These are phyloP conservation scores for Caracal caracal DNA, from an alignment of 2,113 vertebrate species.

Conservation along the genomic window DNA sequence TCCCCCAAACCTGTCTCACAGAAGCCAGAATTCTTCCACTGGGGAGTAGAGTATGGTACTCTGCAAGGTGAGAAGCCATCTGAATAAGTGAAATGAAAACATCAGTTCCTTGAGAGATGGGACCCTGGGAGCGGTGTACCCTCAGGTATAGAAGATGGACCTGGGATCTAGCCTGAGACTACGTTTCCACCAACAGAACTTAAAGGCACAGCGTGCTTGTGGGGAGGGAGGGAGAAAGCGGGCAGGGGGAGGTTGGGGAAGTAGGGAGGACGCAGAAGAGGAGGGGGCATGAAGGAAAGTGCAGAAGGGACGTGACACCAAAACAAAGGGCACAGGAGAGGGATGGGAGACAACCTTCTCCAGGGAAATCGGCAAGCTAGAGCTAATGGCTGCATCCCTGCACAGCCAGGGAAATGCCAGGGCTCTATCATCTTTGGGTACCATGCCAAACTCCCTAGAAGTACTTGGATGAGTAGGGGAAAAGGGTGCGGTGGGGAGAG, in stretches of 20 bases:
- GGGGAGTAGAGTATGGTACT: neutral
- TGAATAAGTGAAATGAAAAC: neutral
- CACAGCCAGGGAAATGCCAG: neutral
- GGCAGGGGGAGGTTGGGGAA: too few species aligned
- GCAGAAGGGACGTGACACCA: neutral
- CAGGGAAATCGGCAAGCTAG: neutral
- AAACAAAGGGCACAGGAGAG: neutral
- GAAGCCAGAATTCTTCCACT: neutral
- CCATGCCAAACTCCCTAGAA: neutral
- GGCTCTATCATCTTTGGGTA: neutral
- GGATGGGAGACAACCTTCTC: neutral
- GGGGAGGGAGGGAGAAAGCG: rapidly evolving
- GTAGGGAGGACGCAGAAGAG: rapidly evolving
- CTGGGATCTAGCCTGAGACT: neutral
- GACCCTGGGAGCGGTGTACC: neutral
- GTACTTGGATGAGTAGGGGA: neutral
- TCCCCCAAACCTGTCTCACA: neutral
- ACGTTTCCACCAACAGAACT: neutral
- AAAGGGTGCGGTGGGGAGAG: neutral
- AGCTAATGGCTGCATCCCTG: neutral
- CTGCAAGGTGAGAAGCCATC: neutral
- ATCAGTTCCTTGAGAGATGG: neutral
- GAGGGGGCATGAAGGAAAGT: neutral
- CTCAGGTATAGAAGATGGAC: neutral
- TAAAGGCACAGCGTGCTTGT: neutral